A percentile compares a stretch with the other conserved stretches of the same genome.
phyloP scores from a whole-genome alignment of 2,888 invertebrate species.

The Choristoneura rosaceana region DNA sequence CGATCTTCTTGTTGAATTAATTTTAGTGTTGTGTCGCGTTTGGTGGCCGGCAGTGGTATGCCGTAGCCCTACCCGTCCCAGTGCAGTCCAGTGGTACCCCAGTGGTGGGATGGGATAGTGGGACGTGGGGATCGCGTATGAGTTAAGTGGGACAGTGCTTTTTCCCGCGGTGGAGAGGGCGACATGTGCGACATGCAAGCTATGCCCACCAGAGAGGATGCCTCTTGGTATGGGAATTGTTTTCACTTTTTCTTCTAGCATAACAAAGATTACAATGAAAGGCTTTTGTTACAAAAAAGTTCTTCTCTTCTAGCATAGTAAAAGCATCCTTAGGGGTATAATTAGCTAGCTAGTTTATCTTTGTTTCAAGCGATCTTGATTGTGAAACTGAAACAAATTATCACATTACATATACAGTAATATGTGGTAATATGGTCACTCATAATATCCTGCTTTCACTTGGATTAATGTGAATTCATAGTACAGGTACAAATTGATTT shows the following conservation, averaged over 20 bases:
- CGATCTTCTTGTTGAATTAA: conserved; percentile 73
- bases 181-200: conserved; percentile 83
- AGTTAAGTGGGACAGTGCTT: conserved; percentile 72
- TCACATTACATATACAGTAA: neutral
- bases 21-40: conserved; percentile 76
- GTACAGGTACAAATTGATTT: conserved; percentile 10
- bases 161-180: conserved; percentile 59
- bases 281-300: neutral
- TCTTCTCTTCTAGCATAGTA: neutral
- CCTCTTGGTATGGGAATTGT: conserved; percentile 72
- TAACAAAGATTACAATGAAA: conserved; percentile 3
- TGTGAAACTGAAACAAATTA: conserved; percentile 6
- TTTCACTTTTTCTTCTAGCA: conserved; percentile 22
- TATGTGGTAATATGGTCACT: too few relatives aligned
- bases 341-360: neutral
- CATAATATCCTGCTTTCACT: conserved; percentile 56
- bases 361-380: neutral
- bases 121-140: conserved; percentile 74
- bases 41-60: conserved; percentile 77
- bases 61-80: conserved; percentile 78
- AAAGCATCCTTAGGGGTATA: neutral
- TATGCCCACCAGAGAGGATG: conserved; percentile 77
- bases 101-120: conserved; percentile 77
- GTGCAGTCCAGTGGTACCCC: conserved; percentile 72
- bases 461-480: conserved; percentile 37